Percentiles rank a stretch among this genome's conserved stretches.
Evolutionary conservation across 2,113 vertebrate species (phyloP).

Genomic region (Myrmecophaga tridactyla): DNA sequence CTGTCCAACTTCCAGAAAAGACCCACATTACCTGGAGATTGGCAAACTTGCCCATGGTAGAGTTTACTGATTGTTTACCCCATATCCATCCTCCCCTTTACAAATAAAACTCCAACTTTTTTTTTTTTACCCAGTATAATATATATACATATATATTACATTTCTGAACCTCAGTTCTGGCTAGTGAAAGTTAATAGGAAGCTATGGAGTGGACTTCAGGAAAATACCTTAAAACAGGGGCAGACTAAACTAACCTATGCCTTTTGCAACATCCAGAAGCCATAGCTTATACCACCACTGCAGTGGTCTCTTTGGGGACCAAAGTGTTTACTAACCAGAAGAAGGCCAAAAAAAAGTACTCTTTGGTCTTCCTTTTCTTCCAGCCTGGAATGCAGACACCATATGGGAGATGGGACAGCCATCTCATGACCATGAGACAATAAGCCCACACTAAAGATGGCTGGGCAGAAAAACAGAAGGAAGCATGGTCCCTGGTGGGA

Average conservation of each 20-base stretch:
- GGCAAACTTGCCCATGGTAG: neutral
- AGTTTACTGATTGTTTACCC: neutral
- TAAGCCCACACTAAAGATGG: neutral
- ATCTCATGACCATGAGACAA: neutral
- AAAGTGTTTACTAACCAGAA: neutral
- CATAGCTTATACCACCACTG: neutral
- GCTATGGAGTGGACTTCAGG: neutral
- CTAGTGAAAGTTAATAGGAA: neutral
- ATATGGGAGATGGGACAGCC: neutral
- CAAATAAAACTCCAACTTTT: neutral
- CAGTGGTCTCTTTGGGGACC: neutral
- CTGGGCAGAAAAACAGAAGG: neutral
- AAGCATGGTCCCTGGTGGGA: neutral
- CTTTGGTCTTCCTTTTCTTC: neutral
- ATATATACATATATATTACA: neutral
- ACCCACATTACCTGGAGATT: neutral
- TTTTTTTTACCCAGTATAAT: neutral
- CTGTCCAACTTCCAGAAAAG: neutral
- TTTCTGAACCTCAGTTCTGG: neutral
- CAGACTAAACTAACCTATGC: neutral
- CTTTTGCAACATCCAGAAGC: neutral
- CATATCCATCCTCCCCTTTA: neutral
- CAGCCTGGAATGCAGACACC: neutral
- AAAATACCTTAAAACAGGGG: neutral
- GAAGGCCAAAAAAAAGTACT: neutral